Conservation (phyloP, 2,797 vertebrate genomes). For the Fratercula arctica region DNA sequence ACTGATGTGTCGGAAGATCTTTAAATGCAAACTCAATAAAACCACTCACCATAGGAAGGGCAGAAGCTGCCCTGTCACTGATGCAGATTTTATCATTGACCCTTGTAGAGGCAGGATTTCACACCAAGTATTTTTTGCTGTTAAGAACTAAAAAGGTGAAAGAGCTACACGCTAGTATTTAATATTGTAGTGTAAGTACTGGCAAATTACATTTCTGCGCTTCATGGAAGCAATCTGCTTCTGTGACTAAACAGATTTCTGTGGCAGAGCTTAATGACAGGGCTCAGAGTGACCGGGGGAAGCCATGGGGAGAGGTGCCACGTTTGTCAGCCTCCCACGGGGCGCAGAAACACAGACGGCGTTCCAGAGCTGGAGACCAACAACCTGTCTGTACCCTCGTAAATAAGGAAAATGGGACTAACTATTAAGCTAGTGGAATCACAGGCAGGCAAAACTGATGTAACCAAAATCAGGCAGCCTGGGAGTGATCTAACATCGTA, state of each 20-base stretch:
- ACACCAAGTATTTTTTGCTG: constrained; percentile 45
- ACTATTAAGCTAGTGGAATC: not conserved
- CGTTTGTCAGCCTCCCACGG: not conserved
- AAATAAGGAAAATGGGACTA: not conserved
- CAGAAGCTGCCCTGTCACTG: constrained; percentile 6
- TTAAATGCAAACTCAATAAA: constrained; percentile 42
- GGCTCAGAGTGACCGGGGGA: not conserved
- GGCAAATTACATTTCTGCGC: constrained; percentile 45
- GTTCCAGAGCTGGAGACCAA: not conserved
- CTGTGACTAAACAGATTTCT: constrained; percentile 60
- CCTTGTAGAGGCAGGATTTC: constrained; percentile 36
- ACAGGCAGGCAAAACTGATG: not conserved
- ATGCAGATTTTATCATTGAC: constrained; percentile 34
- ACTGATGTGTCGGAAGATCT: not conserved
- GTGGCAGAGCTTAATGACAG: constrained; percentile 17
- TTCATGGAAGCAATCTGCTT: constrained; percentile 41
- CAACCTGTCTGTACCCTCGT: not conserved
- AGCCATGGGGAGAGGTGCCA: not conserved
- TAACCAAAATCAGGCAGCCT: not conserved
- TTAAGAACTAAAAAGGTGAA: constrained; percentile 44
- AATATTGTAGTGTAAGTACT: constrained; percentile 38
- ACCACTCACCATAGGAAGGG: not conserved
- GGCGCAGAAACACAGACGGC: not conserved
- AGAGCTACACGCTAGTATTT: constrained; percentile 43
- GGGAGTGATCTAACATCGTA: not conserved